Conservation (phyloP, 2,888 invertebrate species). For the Liposcelis brunnea region DNA sequence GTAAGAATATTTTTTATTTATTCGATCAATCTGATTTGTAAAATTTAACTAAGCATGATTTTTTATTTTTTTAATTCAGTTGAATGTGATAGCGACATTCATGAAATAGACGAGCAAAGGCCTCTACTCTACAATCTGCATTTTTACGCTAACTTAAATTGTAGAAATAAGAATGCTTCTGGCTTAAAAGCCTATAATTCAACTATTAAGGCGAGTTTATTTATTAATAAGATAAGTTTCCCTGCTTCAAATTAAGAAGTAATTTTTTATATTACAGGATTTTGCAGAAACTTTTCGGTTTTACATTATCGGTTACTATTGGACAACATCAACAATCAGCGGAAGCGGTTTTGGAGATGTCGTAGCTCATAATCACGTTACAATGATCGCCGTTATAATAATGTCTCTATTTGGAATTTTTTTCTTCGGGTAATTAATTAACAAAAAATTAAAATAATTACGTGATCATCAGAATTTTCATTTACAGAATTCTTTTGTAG, state of each 20-base stretch:
- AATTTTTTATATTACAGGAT: conserved; percentile 22
- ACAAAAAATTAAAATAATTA: too few relatives aligned
- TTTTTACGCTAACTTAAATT: conserved; percentile 12
- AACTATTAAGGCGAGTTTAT: too few relatives aligned
- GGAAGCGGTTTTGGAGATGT: conserved; percentile 36
- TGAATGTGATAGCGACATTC: neutral
- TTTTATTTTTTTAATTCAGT: too few relatives aligned
- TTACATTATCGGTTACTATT: conserved; percentile 31
- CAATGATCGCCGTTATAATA: conserved; percentile 30
- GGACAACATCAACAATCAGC: conserved; percentile 30
- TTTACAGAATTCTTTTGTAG: too few relatives aligned
- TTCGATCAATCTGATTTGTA: too few relatives aligned
- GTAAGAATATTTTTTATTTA: too few relatives aligned
- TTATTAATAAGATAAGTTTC: too few relatives aligned
- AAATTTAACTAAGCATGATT: too few relatives aligned
- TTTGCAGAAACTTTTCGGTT: conserved; percentile 18
- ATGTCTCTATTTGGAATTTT: conserved; percentile 30
- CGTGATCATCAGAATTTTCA: too few relatives aligned
- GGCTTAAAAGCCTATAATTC: too few relatives aligned
- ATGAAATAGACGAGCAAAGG: conserved; percentile 12
- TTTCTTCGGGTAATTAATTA: conserved; percentile 33
- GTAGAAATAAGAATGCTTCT: too few relatives aligned
- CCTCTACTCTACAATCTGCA: conserved; percentile 17
- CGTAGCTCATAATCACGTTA: conserved; percentile 28
- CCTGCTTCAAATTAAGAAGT: too few relatives aligned